phyloP scores from a whole-genome alignment of 2,888 invertebrate species.

The Andrena hattorfiana region DNA sequence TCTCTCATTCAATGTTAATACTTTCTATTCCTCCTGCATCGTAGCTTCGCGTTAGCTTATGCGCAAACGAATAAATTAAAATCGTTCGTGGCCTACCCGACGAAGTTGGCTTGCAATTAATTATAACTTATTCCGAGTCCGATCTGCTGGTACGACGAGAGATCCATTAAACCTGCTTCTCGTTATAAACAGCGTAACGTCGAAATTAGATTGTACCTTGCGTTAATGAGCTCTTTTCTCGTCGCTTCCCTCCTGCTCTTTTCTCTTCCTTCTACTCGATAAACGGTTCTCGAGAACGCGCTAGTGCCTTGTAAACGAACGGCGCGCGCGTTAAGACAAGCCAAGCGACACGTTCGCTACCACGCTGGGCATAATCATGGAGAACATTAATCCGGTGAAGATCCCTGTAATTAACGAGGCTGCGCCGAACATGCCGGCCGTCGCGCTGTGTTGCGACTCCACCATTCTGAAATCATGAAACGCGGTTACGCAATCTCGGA shows the following conservation, averaged over 20 bases:
- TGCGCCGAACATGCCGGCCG: slow-evolving; percentile 98
- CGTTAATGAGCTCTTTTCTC: slow-evolving; percentile 31
- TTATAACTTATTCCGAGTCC: slow-evolving; percentile 21
- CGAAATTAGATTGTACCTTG: slow-evolving; percentile 18
- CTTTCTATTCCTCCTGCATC: not conserved
- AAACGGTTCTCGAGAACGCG: slow-evolving; percentile 7
- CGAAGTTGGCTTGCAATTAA: slow-evolving; percentile 15
- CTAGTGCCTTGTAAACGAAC: slow-evolving; percentile 14
- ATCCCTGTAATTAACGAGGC: slow-evolving; percentile 97
- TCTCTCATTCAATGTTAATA: not conserved
- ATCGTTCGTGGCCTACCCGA: not conserved
- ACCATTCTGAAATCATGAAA: slow-evolving; percentile 88
- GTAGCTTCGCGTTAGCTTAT: not conserved
- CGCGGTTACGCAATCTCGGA: not conserved
- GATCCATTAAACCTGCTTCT: slow-evolving; percentile 1
- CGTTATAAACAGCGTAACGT: slow-evolving; percentile 24
- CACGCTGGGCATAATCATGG: slow-evolving; percentile 89
- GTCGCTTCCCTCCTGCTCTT: not conserved
- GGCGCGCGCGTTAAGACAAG: slow-evolving; percentile 48
- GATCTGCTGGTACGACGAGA: not conserved
- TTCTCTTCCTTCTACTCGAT: slow-evolving; percentile 36
- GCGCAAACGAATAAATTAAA: slow-evolving; percentile 21
- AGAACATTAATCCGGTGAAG: slow-evolving; percentile 92
- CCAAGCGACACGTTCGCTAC: slow-evolving; percentile 84
- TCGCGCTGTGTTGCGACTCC: slow-evolving; percentile 92